Evolutionary conservation across 2,113 vertebrate species (phyloP).

Genomic region (Scalopus aquaticus): DNA sequence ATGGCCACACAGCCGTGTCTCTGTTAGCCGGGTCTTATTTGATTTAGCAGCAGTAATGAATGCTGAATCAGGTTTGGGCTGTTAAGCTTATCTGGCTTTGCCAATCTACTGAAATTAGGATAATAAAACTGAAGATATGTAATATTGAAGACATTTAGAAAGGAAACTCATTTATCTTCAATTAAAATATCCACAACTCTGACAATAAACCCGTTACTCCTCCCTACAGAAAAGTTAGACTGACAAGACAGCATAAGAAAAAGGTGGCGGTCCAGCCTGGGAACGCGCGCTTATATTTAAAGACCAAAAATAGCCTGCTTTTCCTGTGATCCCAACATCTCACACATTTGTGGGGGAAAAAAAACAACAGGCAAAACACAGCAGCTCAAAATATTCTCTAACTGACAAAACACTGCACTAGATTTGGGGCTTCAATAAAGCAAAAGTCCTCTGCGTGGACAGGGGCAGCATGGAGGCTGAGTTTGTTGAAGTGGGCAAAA

Average conservation of each 20-base stretch:
- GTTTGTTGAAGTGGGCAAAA: conserved; percentile 19
- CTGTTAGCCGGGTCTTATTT: conserved; percentile 52
- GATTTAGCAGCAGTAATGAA: conserved; percentile 58
- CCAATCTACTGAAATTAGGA: conserved; percentile 51
- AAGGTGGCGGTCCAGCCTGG: background rate
- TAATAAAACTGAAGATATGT: conserved; percentile 53
- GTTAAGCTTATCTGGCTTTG: conserved; percentile 63
- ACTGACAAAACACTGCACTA: conserved; percentile 8
- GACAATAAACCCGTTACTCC: conserved; percentile 43
- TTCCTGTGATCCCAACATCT: conserved; percentile 45
- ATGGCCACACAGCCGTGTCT: conserved; percentile 23
- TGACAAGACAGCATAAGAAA: background rate
- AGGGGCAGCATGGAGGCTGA: background rate
- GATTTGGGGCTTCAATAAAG: background rate
- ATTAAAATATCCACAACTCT: conserved; percentile 39
- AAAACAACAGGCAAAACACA: background rate
- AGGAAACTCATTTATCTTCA: conserved; percentile 66
- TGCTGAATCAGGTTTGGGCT: conserved; percentile 60
- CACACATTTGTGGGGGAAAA: background rate
- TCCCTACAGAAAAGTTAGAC: background rate
- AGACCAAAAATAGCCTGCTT: conserved; percentile 21
- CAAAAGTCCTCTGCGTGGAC: background rate
- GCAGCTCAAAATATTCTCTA: conserved; percentile 49
- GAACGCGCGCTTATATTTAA: background rate
- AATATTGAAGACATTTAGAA: conserved; percentile 44